Evolutionary conservation across 2,113 vertebrate species (phyloP).

Genomic region (Festucalex cinctus): DNA sequence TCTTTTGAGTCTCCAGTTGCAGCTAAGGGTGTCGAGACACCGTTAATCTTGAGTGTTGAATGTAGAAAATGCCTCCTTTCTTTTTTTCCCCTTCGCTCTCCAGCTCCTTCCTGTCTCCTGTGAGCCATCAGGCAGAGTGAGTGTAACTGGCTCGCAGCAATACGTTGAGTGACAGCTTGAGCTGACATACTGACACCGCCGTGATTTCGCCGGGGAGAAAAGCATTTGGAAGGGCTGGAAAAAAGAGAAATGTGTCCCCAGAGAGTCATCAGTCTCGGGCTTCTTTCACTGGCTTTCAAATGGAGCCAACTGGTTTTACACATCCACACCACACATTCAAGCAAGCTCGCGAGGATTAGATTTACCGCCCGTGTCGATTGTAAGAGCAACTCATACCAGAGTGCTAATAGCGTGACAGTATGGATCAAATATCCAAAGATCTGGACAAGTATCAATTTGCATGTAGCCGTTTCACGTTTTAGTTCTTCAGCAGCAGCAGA

Average conservation of each 20-base stretch:
- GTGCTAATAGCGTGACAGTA: constrained; percentile 29
- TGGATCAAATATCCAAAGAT: constrained; percentile 45
- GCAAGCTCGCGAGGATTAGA: constrained; percentile 28
- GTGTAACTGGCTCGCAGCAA: constrained; percentile 55
- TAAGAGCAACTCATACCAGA: constrained; percentile 40
- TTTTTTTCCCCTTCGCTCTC: background rate
- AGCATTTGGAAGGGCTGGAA: constrained; percentile 36
- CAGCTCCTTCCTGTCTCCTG: constrained; percentile 1
- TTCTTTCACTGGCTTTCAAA: constrained; percentile 48
- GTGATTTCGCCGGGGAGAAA: constrained; percentile 54
- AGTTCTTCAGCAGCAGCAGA: constrained; percentile 32
- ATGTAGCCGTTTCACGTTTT: constrained; percentile 34
- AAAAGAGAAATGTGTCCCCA: constrained; percentile 62
- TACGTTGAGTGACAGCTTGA: constrained; percentile 58
- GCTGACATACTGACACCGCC: constrained; percentile 57
- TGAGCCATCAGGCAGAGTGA: constrained; percentile 32
- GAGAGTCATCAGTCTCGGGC: constrained; percentile 62
- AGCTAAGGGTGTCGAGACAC: constrained; percentile 38
- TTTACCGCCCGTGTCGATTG: constrained; percentile 24
- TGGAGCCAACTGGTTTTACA: constrained; percentile 50
- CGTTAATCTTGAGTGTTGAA: constrained; percentile 51
- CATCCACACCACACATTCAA: constrained; percentile 28
- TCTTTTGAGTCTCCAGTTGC: constrained; percentile 38
- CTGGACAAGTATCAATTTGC: constrained; percentile 49
- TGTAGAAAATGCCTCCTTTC: constrained; percentile 33